Base-by-base conservation (phyloP, 2,797 vertebrate genomes). In the Sylvia borin region DNA sequence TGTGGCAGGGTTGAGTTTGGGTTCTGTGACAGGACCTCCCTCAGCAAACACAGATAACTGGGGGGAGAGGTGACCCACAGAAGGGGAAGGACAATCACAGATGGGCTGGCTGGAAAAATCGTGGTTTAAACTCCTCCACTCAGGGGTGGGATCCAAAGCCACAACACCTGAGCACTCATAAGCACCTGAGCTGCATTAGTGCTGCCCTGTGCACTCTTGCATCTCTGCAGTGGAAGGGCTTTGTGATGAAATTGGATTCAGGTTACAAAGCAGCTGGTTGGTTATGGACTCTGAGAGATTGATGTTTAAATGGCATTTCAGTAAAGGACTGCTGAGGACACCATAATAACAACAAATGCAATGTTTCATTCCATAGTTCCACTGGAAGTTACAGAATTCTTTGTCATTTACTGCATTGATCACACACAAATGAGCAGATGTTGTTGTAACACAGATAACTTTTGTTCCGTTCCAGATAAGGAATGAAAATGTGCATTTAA, bases 251-350 rank as follows among this genome's bases (percentile, higher is more conserved):
- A 91, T 83, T 97, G 97, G 95, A 92, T 97, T 97, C 97, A 55
- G 88, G 90, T 93, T 95, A 95, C 96, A 97, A 96, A 96, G 94
- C 97, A 97, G 94, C 95, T 96, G 97, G 95, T 96, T 95, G 36
- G 97, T 97, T 96, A 87, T 74, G 96, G 82, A 55, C 97, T 97
- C 97, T 97, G 97, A 97, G 96, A 97, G 97, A 98, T 95, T 97
- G 95, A 95, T 98, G 96, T 98, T 98, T 97, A 87, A 98, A 84
- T 98, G 98, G 97, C 97, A 98, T 98, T 98, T 97, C 97, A 97
- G 97, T 98, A 96, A 98, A 98, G 98, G 98, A 86, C 98, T 97
- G 97, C 98, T 98, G 95, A 97, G 98, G 97, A 97, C 98, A 98
- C 97, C 98, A 92, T 94, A 95, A 91, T 97, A 97, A 97, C 97